These are phyloP conservation scores for Helicoverpa armigera DNA, from an alignment of 1,140 invertebrate genomes.

Conservation along the genomic window DNA sequence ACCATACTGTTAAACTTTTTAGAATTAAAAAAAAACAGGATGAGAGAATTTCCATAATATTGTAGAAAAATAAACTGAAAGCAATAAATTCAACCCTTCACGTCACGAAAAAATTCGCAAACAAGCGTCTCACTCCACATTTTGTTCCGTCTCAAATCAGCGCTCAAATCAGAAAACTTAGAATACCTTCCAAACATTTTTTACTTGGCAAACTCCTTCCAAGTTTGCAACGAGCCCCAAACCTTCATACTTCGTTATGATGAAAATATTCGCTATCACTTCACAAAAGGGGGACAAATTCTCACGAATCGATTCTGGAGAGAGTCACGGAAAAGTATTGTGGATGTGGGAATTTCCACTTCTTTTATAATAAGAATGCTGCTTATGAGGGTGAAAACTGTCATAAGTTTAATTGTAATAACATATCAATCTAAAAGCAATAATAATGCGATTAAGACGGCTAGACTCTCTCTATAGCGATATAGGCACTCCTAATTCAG, in stretches of 20 bases:
- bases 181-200: slow-evolving; percentile 35
- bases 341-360: background rate
- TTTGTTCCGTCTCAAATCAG: slow-evolving; percentile 22
- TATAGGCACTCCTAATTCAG: no score
- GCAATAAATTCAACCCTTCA: slow-evolving; percentile 21
- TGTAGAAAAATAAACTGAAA: no score
- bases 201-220: slow-evolving; percentile 34
- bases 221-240: slow-evolving; percentile 25
- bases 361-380: background rate
- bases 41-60: no score
- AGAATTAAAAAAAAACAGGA: no score
- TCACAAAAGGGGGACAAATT: slow-evolving; percentile 9
- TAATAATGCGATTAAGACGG: no score
- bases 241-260: slow-evolving; percentile 29
- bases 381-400: background rate
- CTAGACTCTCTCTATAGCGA: no score
- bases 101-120: background rate
- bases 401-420: background rate
- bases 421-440: no score
- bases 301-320: slow-evolving; percentile 1
- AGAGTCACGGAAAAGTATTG: slow-evolving; percentile 1
- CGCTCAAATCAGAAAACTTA: slow-evolving; percentile 35
- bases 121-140: slow-evolving; percentile 18
- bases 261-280: slow-evolving; percentile 31
- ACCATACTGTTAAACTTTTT: no score